These are phyloP conservation scores for Uropetala carovei DNA, from an alignment of 2,888 invertebrate species.

Conservation along the genomic window DNA sequence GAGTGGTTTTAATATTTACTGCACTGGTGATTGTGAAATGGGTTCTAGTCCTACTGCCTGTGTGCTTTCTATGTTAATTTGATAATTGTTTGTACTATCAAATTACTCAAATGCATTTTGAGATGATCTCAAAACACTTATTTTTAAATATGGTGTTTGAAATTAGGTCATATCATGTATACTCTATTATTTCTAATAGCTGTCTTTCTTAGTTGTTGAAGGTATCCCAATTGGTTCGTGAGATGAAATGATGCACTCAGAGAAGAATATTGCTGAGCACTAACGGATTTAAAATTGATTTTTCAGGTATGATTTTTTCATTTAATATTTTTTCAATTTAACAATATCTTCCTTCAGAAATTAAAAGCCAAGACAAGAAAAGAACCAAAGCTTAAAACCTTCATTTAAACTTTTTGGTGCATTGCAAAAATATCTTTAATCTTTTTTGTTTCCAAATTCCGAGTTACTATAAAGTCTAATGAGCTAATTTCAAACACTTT, in stretches of 20 bases:
- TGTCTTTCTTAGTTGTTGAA: neutral
- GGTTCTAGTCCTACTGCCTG: conserved; percentile 1
- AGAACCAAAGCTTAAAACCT: no score
- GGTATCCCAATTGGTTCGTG: neutral
- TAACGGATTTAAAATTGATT: neutral
- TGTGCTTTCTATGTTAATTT: conserved; percentile 38
- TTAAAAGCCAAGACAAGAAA: neutral
- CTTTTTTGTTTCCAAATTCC: no score
- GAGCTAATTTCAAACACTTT: conserved; percentile 7
- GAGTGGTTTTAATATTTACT: conserved; percentile 13
- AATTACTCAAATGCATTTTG: neutral
- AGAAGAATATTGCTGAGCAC: neutral
- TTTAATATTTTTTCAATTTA: neutral
- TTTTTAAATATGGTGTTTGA: conserved; percentile 3
- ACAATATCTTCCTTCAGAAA: neutral
- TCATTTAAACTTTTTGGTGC: no score
- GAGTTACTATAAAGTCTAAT: neutral
- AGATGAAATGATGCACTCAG: neutral
- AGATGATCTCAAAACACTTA: conserved; percentile 12
- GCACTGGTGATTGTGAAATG: neutral
- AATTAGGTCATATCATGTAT: conserved; percentile 11
- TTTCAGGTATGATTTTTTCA: neutral
- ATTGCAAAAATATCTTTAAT: no score
- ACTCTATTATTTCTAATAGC: neutral
- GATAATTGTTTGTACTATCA: neutral